Base-by-base conservation (phyloP, 1,140 invertebrate genomes). In the Brachionus angularis region DNA sequence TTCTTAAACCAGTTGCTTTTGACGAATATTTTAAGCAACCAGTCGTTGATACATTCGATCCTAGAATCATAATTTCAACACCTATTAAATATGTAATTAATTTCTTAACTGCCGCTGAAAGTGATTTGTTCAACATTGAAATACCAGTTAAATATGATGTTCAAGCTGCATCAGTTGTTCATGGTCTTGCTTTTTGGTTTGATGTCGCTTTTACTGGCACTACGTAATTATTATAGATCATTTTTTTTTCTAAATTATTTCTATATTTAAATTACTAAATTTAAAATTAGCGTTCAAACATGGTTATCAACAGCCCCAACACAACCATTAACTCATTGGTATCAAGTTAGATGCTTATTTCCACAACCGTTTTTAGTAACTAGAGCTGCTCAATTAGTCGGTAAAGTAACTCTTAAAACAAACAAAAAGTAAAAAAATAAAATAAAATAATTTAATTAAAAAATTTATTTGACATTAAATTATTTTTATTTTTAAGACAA, bases 171-270 rank as follows among this genome's bases (percentile, higher is more conserved):
- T 93, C 92, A 49, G 92, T 93, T 71, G 89, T 96, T 73, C 96
- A 99, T 78, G 96, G 96, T 7, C 83, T 99, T 71, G 96, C 96
- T 18, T 98, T 98, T 83, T 99, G 96, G 96, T 99, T 99, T 83
- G 96, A 99, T 84, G 96, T 98, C n/a, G 89, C 94, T 52, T 99
- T 99, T 83, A 87, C 91, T 55, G 96, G 96, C 27, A 88, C 87
- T 64, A 87, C 86, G 83, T 84, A 78, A 75, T 73, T 72, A 7
- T 52, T 52, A n/a, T n/a, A n/a, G n/a, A n/a, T n/a, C n/a, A n/a
- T n/a, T n/a, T n/a, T n/a, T n/a, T n/a, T n/a, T n/a, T n/a, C n/a
- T n/a, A n/a, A n/a, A n/a, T n/a, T n/a, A n/a, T 29, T 29, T 64
- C 34, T 52, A 29, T n/a, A 3, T 47, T n/a, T 47, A 47, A 47